Evolutionary conservation across 2,888 invertebrate genomes (phyloP), one percentile per base, ranked within the genome.

Genomic region (Lepidochitona cinerea): DNA sequence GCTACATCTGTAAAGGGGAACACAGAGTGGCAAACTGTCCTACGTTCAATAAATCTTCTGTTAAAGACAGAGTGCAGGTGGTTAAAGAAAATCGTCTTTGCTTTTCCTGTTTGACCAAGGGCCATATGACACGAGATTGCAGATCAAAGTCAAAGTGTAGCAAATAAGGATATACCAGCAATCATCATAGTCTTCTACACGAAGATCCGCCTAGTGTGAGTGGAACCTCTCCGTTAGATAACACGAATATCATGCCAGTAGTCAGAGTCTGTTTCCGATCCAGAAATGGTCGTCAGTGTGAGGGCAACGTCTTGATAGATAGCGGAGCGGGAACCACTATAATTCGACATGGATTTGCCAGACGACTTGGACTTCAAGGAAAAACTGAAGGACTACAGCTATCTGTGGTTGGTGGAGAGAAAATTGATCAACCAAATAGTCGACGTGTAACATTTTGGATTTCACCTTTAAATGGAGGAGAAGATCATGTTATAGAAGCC

Each of bases 91-190:
- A 71, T 37, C 52, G 67, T 14, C 54, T 70, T 1, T 74, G 70
- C 32, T 74, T 74, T 37, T 67, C 67, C 1, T 74, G 74, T 37
- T 33, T 74, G 14, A 29, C 9, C 36, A 36, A 14, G 4, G 41
- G 54, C 12, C 69, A 69, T 32, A 23, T 14, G 12, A 14, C 70
- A 9, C 49, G 33, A 14, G 26, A 70, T 1, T 73, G 73, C 29
- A 33, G 70, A 29, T 29, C 49, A 2, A 70, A 52, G 70, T 52
- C 37, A 14, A 37, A 26, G 18, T 70, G 73, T 66, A 41, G 35
- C 5, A 23, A 36, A 32, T 32, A 49, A 18, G 65, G 65, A 4
- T 73, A 70, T 23, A 65, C n/a, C 64, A 14, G 65, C 23, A 7
- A 32, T 65, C 65, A 65, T 18, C 65, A 65, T 65, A 26, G 32